Evolutionary conservation across 2,113 vertebrate species (phyloP), one percentile per base, ranked within the genome.

Genomic region (Hippocampus comes): DNA sequence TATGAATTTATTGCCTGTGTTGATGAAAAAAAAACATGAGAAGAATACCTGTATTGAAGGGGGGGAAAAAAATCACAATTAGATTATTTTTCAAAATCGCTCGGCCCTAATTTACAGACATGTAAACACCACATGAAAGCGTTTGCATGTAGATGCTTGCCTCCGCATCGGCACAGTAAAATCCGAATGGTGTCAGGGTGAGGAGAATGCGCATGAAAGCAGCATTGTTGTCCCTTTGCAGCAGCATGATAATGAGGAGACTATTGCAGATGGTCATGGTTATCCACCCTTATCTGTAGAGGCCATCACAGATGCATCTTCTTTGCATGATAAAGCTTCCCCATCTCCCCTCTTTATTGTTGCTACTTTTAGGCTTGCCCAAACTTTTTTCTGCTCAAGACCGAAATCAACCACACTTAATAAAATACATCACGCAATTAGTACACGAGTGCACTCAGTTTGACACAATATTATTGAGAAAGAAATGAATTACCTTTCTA

Each of bases 301-400:
- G 76, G 73, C 82, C 85, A 86, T 82, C 81, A 38, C 65, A 69
- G 73, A 69, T 74, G 77, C 81, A 34, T 84, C 87, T 81, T 64
- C 67, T 90, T 89, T 88, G 83, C 88, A 90, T 90, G 68, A 90
- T 84, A 91, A 91, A 88, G 82, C 80, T 66, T 46, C n/a, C 74
- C n/a, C 38, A 68, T 70, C 77, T 74, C 49, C 34, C 63, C 74
- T 63, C 67, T 51, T 67, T 81, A 68, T 8, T 51, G 57, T 63
- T 55, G 57, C 71, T 82, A 61, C 27, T 34, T 56, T 56, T 23
- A 23, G 27, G 7, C 59, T 34, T 20, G 59, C 23, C 4, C 23
- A 12, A 59, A 25, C 34, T 4, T 57, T 3, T 9, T 1, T 30
- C 25, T 15, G 12, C 10, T 14, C 25, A 30, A 60, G 1, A 30